Percentiles rank a stretch among this genome's conserved stretches.
These are phyloP conservation scores for Drosophila merina DNA, from an alignment of 2,888 invertebrate species.

Conservation along the genomic window DNA sequence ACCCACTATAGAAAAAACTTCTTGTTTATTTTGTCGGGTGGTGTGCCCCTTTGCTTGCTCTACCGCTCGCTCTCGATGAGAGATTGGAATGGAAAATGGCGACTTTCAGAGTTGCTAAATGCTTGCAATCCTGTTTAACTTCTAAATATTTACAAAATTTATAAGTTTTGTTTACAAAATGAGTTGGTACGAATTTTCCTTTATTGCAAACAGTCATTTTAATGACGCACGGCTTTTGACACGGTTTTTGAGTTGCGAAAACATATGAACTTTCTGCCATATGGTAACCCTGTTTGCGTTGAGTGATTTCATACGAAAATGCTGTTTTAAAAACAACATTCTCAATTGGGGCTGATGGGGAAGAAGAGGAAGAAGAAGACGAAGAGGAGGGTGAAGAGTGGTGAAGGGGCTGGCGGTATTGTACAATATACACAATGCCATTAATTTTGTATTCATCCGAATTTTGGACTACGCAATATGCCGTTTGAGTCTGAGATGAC, in stretches of 20 bases:
- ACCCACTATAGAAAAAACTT: constrained; percentile 23
- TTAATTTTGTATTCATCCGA: constrained; percentile 50
- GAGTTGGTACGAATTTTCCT: constrained; percentile 4
- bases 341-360: constrained; percentile 29
- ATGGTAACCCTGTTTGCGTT: constrained; percentile 58
- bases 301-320: constrained; percentile 38
- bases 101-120: constrained; percentile 64
- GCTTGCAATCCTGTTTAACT: constrained; percentile 19
- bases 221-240: constrained; percentile 32
- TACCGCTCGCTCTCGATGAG: constrained; percentile 45
- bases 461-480: constrained; percentile 68
- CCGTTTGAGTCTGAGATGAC: constrained; percentile 49
- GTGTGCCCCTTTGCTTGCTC: constrained; percentile 60
- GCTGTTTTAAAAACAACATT: constrained; percentile 65
- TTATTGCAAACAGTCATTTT: constrained; percentile 7
- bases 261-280: constrained; percentile 29
- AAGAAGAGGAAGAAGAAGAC: too few species aligned
- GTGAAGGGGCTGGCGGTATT: constrained; percentile 19
- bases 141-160: constrained; percentile 46
- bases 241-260: constrained; percentile 22
- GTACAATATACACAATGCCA: constrained; percentile 44
- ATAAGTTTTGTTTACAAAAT: constrained; percentile 30
- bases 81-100: constrained; percentile 61
- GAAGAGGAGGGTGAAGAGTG: neutral
- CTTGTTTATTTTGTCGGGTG: constrained; percentile 52